Base-by-base conservation (phyloP, 2,113 vertebrate species). In the Ciconia boyciana region DNA sequence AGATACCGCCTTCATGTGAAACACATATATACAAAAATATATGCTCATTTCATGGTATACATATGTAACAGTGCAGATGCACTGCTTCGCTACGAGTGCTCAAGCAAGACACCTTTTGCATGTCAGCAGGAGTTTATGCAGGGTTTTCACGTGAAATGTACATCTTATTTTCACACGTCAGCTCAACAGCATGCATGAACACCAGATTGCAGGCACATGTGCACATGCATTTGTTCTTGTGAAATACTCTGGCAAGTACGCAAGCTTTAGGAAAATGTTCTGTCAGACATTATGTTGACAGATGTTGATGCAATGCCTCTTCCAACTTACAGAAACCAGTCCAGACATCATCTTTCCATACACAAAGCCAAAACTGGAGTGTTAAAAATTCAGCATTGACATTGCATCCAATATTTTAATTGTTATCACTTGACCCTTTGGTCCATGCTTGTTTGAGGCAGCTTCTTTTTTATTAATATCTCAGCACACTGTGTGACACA, bases 401-500 rank as follows among this genome's bases (percentile, higher is more conserved):
- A 94, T 87, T 54, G 65, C 72, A 87, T 90, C 60, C 80, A 96
- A 68, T 83, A 93, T 93, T 95, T 76, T 91, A 96, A 96, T 95
- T 95, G 89, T 93, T 96, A 95, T 96, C 93, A 92, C 94, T 97
- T 97, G 95, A 97, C 94, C 97, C 94, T 91, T 87, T 95, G 83
- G 93, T 96, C 93, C 65, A 49, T 10, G 61, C 87, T 97, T 96
- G 86, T 97, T 97, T 48, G 16, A 95, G 90, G 83, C 94, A 96
- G 91, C 75, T 94, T 94, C 94, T 91, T 93, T 93, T 95, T 96
- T 96, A 96, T 97, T 96, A 97, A 81, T 94, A 96, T 93, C 96
- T 96, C 93, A 62, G 83, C 93, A 89, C 91, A 92, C 94, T 65
- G 70, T 89, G 94, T 89, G 96, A 94, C 95, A 96, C 86, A 96